Base-by-base conservation (phyloP, 2,888 invertebrate species). In the Cetonia aurata region DNA sequence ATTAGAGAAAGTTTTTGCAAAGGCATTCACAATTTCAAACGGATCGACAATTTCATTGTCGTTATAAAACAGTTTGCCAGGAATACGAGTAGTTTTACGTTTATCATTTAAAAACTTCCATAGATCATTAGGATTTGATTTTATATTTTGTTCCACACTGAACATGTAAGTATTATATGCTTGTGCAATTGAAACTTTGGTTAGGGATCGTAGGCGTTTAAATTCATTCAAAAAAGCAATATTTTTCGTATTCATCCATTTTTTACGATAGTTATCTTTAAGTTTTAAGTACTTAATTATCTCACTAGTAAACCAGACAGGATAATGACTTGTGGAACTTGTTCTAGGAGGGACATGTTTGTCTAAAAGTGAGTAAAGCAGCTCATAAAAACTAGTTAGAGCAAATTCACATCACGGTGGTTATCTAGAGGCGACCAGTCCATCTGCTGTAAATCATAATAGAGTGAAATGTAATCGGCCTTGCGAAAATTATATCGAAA, bases 71-170 rank as follows among this genome's bases (percentile, higher is more conserved):
- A 48, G 48, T n/a, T 48, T 48, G 12, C 48, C 48, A 48, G 6
- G 48, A 10, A 48, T 48, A 10, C 48, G 6, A 1, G 48, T 48
- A n/a, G 15, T 10, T n/a, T 48, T 48, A 6, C 48, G 13, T 48
- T 48, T 48, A 48, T n/a, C 48, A n/a, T n/a, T 48, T n/a, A 48
- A 17, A n/a, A 48, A 13, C n/a, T 48, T 48, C 6, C 48, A 48
- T 1, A 48, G 12, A 8, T 10, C 17, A 48, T 6, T 17, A n/a
- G 48, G 48, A 48, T 48, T n/a, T n/a, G 13, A n/a, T 12, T n/a
- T 48, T 10, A n/a, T 48, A 48, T 48, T 48, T 6, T 17, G 6
- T 12, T 48, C 48, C 13, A 48, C 13, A 10, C 1, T 6, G 6
- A 6, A n/a, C 17, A 15, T n/a, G 48, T 17, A 17, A 10, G 6